phyloP scores from a whole-genome alignment of 2,113 vertebrate genomes.

The Urocolius indicus region DNA sequence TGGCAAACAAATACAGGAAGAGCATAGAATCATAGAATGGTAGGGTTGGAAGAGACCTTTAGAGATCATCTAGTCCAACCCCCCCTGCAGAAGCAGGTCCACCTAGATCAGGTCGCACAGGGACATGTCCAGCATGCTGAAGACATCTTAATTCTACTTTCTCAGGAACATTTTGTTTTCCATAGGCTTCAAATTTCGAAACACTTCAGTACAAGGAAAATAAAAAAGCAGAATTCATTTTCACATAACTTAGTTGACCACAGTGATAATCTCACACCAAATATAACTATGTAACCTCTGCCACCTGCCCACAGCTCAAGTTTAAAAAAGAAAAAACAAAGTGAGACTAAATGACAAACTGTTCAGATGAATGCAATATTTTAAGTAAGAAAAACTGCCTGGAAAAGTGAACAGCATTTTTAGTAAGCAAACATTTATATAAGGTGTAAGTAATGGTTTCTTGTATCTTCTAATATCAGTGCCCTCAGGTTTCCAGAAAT shows the following conservation, averaged over 20 bases:
- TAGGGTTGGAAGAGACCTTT: too few species aligned
- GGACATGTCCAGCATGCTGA: too few species aligned
- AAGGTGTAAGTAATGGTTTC: background rate
- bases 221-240: background rate
- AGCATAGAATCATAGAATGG: too few species aligned
- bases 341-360: background rate
- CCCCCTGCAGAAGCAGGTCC: too few species aligned
- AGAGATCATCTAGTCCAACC: too few species aligned
- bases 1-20: background rate
- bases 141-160: background rate
- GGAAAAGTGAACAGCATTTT: background rate
- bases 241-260: background rate
- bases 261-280: background rate
- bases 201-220: background rate
- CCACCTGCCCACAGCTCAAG: background rate
- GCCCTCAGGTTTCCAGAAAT: background rate
- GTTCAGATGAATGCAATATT: background rate
- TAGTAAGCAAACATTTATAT: background rate
- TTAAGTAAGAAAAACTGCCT: background rate
- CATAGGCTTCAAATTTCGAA: background rate
- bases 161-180: background rate
- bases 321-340: background rate
- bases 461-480: background rate
- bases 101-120: too few species aligned
- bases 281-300: background rate